Base-by-base conservation (phyloP, 2,797 vertebrate species). In the Acanthurus tractus region DNA sequence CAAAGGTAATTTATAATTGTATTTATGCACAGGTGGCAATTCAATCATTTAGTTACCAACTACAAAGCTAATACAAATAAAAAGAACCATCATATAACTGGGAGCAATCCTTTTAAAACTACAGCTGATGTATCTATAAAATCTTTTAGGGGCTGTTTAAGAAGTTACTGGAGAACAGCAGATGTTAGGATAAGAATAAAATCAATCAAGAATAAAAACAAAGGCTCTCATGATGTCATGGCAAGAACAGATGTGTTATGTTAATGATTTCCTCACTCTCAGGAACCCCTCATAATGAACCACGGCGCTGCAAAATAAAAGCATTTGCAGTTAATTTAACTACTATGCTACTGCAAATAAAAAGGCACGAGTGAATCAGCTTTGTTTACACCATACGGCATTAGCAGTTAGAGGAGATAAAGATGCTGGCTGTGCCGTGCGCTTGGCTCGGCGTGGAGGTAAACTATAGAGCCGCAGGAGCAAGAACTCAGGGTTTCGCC, bases 201-300 rank as follows among this genome's bases (percentile, higher is more conserved):
- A 71, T 50, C 25, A 74, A 70, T 56, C 13, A 64, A n/a, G 13
- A 62, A 73, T 45, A 61, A 52, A 29, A 84, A 78, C 55, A 66
- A 82, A 81, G 59, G 23, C 59, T 68, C 10, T 15, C 34, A 45
- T 62, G 79, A 78, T 54, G 79, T 75, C 34, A 64, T 15, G 50
- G 49, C 36, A 4, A 36, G 17, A 84, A 76, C 79, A 79, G 78
- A 88, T 86, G 73, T 73, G 52, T 22, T 36, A 40, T 48, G 42
- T 61, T 80, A 70, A 84, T 75, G 17, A 49, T 52, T 78, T 70
- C 57, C 45, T 78, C 46, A 54, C 74, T 61, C 63, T 78, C 52
- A 69, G 53, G 50, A 78, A 79, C 20, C 12, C 67, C 20, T 70
- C 8, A n/a, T 64, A 57, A 81, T 69, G 61, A 81, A 80, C 63